Evolutionary conservation across 2,797 vertebrate species (phyloP).

Genomic region (Cuniculus paca): DNA sequence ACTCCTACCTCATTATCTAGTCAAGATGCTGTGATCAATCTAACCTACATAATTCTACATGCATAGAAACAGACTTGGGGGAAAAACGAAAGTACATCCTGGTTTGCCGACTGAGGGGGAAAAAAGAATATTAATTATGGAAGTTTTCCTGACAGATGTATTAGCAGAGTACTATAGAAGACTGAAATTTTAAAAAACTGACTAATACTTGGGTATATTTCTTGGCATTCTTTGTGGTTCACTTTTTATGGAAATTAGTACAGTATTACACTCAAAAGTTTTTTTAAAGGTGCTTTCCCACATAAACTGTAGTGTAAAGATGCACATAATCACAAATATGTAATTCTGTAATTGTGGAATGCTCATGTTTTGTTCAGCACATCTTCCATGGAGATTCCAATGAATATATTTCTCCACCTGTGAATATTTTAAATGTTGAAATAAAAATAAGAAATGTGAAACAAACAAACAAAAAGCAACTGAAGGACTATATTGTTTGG

Average conservation of each 20-base stretch:
- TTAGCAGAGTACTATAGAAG: constrained; percentile 41
- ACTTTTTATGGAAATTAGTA: constrained; percentile 81
- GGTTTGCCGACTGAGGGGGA: constrained; percentile 56
- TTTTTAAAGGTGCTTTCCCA: constrained; percentile 51
- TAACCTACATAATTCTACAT: background rate
- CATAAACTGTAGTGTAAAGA: constrained; percentile 77
- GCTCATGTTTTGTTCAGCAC: constrained; percentile 83
- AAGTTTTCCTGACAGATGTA: constrained; percentile 25
- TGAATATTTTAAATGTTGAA: constrained; percentile 87
- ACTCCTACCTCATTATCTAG: constrained; percentile 69
- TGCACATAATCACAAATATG: constrained; percentile 66
- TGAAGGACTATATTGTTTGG: too few relatives aligned
- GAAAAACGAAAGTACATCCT: background rate
- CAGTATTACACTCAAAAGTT: constrained; percentile 71
- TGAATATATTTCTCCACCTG: constrained; percentile 81
- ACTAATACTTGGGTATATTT: constrained; percentile 45
- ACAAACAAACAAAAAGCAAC: too few relatives aligned
- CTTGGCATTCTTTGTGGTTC: constrained; percentile 56
- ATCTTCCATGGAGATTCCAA: constrained; percentile 77
- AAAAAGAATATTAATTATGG: background rate
- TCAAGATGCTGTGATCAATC: constrained; percentile 39
- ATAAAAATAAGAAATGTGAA: constrained; percentile 84
- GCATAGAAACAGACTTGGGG: constrained; percentile 14
- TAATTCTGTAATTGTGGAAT: constrained; percentile 86
- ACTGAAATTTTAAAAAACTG: constrained; percentile 17